phyloP scores from a whole-genome alignment of 1,140 invertebrate genomes.

The Capitella teleta region DNA sequence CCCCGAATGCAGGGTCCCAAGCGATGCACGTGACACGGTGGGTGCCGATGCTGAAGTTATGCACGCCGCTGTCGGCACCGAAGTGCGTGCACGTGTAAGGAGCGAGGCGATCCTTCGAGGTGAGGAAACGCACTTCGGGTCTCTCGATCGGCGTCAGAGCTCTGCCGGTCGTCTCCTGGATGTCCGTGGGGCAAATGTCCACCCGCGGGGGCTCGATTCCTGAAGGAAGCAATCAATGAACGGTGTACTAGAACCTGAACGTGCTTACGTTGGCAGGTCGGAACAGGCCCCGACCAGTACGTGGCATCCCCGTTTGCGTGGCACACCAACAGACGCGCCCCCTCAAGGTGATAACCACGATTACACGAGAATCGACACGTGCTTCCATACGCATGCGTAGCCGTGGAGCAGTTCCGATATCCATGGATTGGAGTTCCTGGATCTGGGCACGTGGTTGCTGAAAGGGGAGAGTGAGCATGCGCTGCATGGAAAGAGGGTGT shows the following conservation, averaged over 20 bases:
- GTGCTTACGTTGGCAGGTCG: conserved; percentile 4
- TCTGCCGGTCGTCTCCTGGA: neutral
- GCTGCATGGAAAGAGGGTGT: neutral
- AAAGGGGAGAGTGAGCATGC: neutral
- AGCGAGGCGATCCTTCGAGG: neutral
- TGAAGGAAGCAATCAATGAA: neutral
- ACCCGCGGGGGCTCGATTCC: conserved; percentile 2
- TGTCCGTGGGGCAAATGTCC: neutral
- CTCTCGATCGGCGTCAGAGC: neutral
- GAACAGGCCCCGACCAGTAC: conserved; percentile 3
- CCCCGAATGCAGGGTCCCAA: conserved; percentile 5
- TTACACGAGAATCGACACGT: conserved; percentile 1
- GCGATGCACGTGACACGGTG: conserved; percentile 7
- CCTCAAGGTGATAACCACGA: conserved; percentile 1
- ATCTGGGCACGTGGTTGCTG: conserved; percentile 9
- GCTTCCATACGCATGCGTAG: conserved; percentile 8
- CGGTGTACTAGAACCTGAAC: neutral
- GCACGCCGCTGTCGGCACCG: neutral
- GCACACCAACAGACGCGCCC: neutral
- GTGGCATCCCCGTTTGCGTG: neutral
- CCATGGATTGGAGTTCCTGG: conserved; percentile 7
- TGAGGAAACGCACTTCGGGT: neutral
- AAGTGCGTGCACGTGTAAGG: conserved; percentile 4
- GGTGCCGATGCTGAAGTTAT: conserved; percentile 1
- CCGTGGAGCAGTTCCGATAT: conserved; percentile 5